These are phyloP conservation scores for Phanerotoma sp. DNA, from an alignment of 2,888 invertebrate species.

Conservation along the genomic window DNA sequence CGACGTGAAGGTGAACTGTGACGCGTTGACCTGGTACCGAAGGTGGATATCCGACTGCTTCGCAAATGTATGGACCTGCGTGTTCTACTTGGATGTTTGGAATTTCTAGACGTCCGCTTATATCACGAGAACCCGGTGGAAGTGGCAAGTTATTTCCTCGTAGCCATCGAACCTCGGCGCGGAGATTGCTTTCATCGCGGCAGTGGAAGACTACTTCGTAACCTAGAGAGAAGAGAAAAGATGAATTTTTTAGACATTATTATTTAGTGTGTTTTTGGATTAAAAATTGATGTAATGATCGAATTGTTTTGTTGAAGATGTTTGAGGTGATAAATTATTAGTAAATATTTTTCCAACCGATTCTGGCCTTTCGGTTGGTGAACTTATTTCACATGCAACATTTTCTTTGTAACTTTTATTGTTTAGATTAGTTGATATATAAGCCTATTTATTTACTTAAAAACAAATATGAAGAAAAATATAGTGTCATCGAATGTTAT, in stretches of 20 bases:
- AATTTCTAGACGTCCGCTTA: slow-evolving; percentile 82
- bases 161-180: slow-evolving; percentile 76
- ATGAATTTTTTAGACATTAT: too few relatives aligned
- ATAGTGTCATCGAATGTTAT: too few relatives aligned
- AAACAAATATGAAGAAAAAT: too few relatives aligned
- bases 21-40: slow-evolving; percentile 68
- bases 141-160: slow-evolving; percentile 72
- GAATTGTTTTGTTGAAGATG: too few relatives aligned
- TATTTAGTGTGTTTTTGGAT: too few relatives aligned
- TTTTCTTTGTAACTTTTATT: too few relatives aligned
- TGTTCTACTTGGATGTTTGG: slow-evolving; percentile 76
- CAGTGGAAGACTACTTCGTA: slow-evolving; percentile 93
- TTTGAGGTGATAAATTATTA: too few relatives aligned
- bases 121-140: slow-evolving; percentile 74
- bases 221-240: slow-evolving; percentile 61
- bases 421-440: too few relatives aligned
- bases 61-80: slow-evolving; percentile 81
- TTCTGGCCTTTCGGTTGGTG: too few relatives aligned
- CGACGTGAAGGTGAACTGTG: slow-evolving; percentile 72
- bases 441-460: too few relatives aligned
- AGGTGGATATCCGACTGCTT: slow-evolving; percentile 69
- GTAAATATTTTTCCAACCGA: too few relatives aligned
- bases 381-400: slow-evolving; percentile 1
- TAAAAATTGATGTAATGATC: too few relatives aligned
- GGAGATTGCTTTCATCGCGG: slow-evolving; percentile 80